phyloP scores from a whole-genome alignment of 2,888 invertebrate species.

The Xanthia icteritia region DNA sequence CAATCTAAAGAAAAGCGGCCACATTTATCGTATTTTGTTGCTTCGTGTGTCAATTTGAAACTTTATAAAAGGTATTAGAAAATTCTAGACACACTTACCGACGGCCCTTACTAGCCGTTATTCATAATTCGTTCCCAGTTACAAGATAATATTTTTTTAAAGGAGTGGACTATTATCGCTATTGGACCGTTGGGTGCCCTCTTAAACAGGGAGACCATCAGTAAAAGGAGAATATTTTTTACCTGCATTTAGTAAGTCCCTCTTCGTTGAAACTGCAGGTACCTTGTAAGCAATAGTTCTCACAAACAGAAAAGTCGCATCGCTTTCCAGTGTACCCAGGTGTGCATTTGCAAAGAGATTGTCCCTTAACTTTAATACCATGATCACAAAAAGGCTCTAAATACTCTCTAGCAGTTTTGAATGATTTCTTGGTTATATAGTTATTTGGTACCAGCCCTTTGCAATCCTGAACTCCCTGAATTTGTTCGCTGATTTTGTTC shows the following conservation, averaged over 20 bases:
- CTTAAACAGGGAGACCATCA: not conserved
- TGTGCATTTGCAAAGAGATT: constrained; percentile 7
- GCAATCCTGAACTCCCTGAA: not conserved
- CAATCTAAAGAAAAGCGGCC: too few species aligned
- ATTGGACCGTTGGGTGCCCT: too few species aligned
- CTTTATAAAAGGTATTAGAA: too few species aligned
- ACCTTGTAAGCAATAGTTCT: constrained; percentile 6
- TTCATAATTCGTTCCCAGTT: too few species aligned
- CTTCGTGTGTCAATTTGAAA: too few species aligned
- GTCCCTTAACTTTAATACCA: not conserved
- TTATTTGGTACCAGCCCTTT: not conserved
- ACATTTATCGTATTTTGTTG: too few species aligned
- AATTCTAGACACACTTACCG: too few species aligned
- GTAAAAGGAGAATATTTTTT: not conserved
- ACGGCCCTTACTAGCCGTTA: too few species aligned
- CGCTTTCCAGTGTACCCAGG: constrained; percentile 1
- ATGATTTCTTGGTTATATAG: not conserved
- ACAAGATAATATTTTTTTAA: too few species aligned
- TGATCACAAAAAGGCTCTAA: not conserved
- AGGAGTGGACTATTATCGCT: too few species aligned
- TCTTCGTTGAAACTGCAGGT: not conserved
- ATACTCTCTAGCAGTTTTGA: not conserved
- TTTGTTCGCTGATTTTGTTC: constrained; percentile 3
- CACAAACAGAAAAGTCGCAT: constrained; percentile 2
- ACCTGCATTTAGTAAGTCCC: constrained; percentile 8